Conservation (phyloP, 35 echinoderm and acorn worm genomes). For the Apostichopus japonicus region DNA sequence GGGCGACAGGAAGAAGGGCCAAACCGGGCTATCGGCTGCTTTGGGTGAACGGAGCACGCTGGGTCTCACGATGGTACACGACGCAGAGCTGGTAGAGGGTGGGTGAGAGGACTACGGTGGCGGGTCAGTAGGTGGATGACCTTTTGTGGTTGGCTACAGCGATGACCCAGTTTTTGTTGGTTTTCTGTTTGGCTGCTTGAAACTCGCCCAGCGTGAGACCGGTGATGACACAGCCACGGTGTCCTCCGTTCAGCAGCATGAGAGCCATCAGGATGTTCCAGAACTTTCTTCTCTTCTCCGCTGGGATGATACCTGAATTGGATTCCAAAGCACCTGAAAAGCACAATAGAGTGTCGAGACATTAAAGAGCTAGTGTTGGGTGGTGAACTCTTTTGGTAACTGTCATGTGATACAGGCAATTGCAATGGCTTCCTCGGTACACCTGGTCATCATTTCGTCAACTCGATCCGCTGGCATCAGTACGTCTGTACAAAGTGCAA, state of each 20-base stretch:
- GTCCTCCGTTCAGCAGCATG: not conserved
- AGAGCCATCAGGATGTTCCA: not conserved
- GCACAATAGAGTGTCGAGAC: not conserved
- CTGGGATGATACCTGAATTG: not conserved
- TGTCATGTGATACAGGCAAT: not conserved
- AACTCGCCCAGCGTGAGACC: not conserved
- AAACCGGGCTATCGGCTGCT: not conserved
- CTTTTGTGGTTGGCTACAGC: not conserved
- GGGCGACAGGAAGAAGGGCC: not conserved
- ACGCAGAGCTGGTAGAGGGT: no score
- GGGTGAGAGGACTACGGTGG: no score
- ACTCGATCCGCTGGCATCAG: not conserved
- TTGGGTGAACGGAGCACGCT: not conserved
- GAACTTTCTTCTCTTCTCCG: not conserved
- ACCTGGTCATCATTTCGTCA: not conserved
- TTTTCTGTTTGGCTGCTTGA: not conserved
- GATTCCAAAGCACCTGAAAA: not conserved
- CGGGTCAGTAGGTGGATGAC: not conserved
- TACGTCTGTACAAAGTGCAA: not conserved
- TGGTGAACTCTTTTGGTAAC: no score
- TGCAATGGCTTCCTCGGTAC: not conserved
- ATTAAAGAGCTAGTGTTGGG: no score
- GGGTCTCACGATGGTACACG: no score
- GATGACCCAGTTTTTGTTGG: not conserved
- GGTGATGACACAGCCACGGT: not conserved